These are phyloP conservation scores for Eulemur rubriventer DNA, from an alignment of 2,797 vertebrate genomes.

Conservation along the genomic window DNA sequence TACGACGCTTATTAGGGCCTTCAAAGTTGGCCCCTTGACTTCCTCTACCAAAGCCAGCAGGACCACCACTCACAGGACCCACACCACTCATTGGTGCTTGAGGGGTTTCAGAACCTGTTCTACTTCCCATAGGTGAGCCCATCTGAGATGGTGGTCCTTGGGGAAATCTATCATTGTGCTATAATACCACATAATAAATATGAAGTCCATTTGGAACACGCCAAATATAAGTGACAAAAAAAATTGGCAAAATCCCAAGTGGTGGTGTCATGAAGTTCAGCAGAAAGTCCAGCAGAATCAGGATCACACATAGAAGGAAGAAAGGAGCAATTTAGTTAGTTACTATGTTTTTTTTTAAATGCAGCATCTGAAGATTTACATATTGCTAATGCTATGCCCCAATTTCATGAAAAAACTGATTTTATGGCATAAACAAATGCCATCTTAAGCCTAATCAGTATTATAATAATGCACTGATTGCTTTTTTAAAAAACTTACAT, in stretches of 20 bases:
- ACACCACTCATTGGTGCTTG: slow-evolving; percentile 89
- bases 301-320: slow-evolving; percentile 91
- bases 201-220: slow-evolving; percentile 86
- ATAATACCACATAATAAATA: slow-evolving; percentile 76
- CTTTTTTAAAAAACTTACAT: slow-evolving; percentile 51
- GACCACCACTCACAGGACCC: slow-evolving; percentile 89
- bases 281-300: slow-evolving; percentile 89
- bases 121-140: slow-evolving; percentile 90
- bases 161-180: slow-evolving; percentile 94
- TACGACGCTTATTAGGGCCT: slow-evolving; percentile 95
- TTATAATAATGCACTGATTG: neutral
- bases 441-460: slow-evolving; percentile 19
- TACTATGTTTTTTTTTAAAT: slow-evolving; percentile 75
- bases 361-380: slow-evolving; percentile 84
- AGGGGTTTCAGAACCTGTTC: slow-evolving; percentile 93
- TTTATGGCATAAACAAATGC: slow-evolving; percentile 37
- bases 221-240: slow-evolving; percentile 85
- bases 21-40: slow-evolving; percentile 93
- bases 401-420: slow-evolving; percentile 71
- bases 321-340: slow-evolving; percentile 94
- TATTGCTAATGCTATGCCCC: slow-evolving; percentile 81
- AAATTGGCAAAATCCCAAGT: slow-evolving; percentile 86
- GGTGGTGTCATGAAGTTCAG: slow-evolving; percentile 88
- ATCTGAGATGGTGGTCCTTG: slow-evolving; percentile 91
- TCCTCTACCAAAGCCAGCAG: slow-evolving; percentile 92